Evolutionary conservation across 1,140 invertebrate genomes (phyloP).

Genomic region (Bombus difficillimus): DNA sequence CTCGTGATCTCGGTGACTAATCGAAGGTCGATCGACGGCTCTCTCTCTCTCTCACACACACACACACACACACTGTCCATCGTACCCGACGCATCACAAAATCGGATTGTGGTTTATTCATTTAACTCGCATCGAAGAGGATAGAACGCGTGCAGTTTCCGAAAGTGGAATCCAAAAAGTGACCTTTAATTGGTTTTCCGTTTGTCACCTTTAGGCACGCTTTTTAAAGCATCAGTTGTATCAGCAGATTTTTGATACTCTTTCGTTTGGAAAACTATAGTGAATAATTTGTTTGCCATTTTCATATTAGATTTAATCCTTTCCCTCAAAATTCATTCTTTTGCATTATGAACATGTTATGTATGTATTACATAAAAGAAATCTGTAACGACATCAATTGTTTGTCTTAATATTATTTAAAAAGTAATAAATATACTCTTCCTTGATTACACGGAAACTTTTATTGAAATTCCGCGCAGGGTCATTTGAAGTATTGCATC

Average conservation of each 20-base stretch:
- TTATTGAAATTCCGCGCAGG: not conserved
- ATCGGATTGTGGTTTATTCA: constrained; percentile 35
- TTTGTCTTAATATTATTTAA: no score
- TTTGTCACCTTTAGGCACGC: not conserved
- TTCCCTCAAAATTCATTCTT: no score
- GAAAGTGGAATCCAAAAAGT: not conserved
- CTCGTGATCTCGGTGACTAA: not conserved
- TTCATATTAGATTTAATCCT: no score
- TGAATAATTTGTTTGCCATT: no score
- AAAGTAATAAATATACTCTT: no score
- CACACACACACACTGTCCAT: not conserved
- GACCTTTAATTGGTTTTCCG: not conserved
- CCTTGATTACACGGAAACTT: no score
- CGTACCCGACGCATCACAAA: not conserved
- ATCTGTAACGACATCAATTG: no score
- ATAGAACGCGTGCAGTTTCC: not conserved
- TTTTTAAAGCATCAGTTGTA: not conserved
- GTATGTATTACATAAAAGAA: no score
- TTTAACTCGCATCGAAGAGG: constrained; percentile 12
- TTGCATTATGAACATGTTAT: no score
- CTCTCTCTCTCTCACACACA: no score
- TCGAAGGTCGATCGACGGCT: constrained; percentile 4
- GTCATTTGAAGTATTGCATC: not conserved
- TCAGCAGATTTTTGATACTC: not conserved
- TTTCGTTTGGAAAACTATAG: no score